Conservation (phyloP, 2,797 vertebrate genomes). For the Cyprinodon diabolis region DNA sequence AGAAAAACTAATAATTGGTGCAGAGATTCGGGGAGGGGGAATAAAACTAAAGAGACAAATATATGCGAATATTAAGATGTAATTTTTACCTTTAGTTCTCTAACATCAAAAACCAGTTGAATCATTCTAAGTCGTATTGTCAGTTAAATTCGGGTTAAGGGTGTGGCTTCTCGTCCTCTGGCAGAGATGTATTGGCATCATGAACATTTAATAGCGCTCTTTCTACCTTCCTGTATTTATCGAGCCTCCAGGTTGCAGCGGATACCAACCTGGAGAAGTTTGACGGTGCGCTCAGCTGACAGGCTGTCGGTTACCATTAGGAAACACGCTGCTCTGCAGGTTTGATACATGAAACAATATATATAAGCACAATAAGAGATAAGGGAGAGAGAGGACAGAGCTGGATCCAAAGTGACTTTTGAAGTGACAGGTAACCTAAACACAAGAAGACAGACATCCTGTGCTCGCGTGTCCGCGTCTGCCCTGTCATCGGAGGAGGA, state of each 20-base stretch:
- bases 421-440: conserved; percentile 19
- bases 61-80: neutral
- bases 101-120: neutral
- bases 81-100: neutral
- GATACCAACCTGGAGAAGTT: conserved; percentile 18
- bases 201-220: neutral
- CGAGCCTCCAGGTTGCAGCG: conserved; percentile 13
- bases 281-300: conserved; percentile 27
- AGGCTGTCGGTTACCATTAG: conserved; percentile 45
- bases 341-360: conserved; percentile 7
- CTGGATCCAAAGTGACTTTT: conserved; percentile 34
- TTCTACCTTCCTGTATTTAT: conserved; percentile 27
- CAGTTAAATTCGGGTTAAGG: neutral
- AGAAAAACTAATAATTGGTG: too few species aligned
- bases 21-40: too few species aligned
- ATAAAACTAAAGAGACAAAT: too few species aligned
- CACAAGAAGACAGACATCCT: conserved; percentile 22
- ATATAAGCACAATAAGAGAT: conserved; percentile 8
- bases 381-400: conserved; percentile 1
- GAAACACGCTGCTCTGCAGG: conserved; percentile 1
- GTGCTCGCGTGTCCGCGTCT: neutral
- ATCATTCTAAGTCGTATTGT: too few species aligned
- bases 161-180: neutral
- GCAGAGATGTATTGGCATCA: neutral
- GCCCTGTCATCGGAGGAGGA: conserved; percentile 5